These are phyloP conservation scores for Brachyistius frenatus DNA, from an alignment of 2,113 vertebrate species.

Conservation along the genomic window DNA sequence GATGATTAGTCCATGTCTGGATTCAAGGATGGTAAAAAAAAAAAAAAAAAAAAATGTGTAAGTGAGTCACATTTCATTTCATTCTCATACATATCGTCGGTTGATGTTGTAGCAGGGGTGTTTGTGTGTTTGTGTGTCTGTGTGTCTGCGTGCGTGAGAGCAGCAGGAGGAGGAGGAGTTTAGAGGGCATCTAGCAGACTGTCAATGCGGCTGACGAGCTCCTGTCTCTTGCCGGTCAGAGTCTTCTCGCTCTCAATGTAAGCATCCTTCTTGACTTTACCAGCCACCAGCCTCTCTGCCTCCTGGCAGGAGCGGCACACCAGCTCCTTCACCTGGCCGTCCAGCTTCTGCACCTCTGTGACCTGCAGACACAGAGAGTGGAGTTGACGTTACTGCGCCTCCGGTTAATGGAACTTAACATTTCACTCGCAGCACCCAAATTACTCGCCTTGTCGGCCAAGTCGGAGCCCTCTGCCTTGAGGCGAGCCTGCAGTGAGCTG, in stretches of 20 bases:
- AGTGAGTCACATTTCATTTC: conserved; percentile 49
- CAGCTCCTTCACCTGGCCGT: conserved; percentile 95
- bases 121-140: conserved; percentile 5
- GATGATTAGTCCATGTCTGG: conserved; percentile 57
- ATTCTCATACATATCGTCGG: conserved; percentile 37
- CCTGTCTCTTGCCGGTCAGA: conserved; percentile 90
- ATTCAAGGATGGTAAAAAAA: conserved; percentile 46
- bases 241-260: conserved; percentile 95
- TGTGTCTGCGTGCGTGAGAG: not conserved
- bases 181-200: conserved; percentile 95
- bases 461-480: conserved; percentile 96
- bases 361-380: conserved; percentile 66
- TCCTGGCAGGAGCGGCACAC: conserved; percentile 92
- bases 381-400: not conserved
- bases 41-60: conserved; percentile 31
- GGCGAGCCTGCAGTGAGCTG: conserved; percentile 90
- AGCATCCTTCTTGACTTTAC: conserved; percentile 96
- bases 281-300: conserved; percentile 94
- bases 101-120: conserved; percentile 22
- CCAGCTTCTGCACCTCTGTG: conserved; percentile 96
- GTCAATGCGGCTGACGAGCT: conserved; percentile 94
- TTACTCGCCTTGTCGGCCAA: conserved; percentile 92
- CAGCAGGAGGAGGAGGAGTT: conserved; percentile 32
- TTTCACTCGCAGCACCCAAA: too few relatives aligned
- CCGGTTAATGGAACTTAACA: too few relatives aligned